These are phyloP conservation scores for Pandemis heparana DNA, from an alignment of 2,888 invertebrate species.

Conservation along the genomic window DNA sequence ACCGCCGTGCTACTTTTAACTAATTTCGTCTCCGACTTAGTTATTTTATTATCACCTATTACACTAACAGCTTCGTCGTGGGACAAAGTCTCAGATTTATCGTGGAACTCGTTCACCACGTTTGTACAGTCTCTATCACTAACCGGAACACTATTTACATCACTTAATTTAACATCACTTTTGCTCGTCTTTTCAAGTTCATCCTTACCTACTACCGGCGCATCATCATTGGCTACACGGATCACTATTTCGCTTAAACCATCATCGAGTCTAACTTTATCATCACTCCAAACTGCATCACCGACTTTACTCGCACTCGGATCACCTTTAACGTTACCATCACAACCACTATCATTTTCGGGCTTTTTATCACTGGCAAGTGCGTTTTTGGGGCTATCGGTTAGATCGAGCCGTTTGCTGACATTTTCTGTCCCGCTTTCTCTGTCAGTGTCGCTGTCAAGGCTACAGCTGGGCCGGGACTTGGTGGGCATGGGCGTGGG, in stretches of 20 bases:
- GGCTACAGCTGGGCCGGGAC: slow-evolving; percentile 2
- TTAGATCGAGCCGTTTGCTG: not conserved
- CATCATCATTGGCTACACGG: not conserved
- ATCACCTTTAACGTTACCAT: not conserved
- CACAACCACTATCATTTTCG: not conserved
- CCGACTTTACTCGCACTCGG: slow-evolving; percentile 3
- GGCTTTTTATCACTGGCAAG: not conserved
- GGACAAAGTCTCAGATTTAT: slow-evolving; percentile 61
- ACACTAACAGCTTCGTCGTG: slow-evolving; percentile 59
- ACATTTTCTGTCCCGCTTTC: not conserved
- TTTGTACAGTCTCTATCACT: slow-evolving; percentile 50
- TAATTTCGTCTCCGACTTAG: slow-evolving; percentile 64
- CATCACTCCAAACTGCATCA: not conserved
- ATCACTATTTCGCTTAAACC: not conserved
- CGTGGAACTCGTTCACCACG: slow-evolving; percentile 43
- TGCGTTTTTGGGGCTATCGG: not conserved
- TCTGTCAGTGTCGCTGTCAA: not conserved
- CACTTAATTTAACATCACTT: slow-evolving; percentile 37
- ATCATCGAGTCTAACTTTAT: not conserved
- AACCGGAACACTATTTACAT: slow-evolving; percentile 48
- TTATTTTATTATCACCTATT: slow-evolving; percentile 51
- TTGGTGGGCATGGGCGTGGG: slow-evolving; percentile 47
- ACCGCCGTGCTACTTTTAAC: slow-evolving; percentile 61
- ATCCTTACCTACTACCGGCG: slow-evolving; percentile 11
- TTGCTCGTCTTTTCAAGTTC: slow-evolving; percentile 42